Conservation (phyloP, 64 coral and sea anemone species). For the Exaiptasia diaphana region DNA sequence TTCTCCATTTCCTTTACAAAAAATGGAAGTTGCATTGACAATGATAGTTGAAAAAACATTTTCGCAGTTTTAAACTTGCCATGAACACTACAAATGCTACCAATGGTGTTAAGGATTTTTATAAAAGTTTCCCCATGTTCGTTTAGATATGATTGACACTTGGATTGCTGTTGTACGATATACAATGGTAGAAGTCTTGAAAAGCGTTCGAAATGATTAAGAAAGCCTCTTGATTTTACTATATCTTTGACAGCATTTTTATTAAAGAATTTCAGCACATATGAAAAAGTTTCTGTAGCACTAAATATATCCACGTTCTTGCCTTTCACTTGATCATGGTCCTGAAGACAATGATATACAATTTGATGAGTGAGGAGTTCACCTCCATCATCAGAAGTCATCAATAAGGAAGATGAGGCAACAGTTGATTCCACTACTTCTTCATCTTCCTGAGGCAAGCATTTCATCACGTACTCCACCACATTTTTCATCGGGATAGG, state of each 20-base stretch:
- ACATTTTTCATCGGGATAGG: constrained; percentile 24
- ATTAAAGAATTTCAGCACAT: not conserved
- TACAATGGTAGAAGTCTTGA: not conserved
- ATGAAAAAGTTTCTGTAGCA: not conserved
- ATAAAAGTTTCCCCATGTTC: not conserved
- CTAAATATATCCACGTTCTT: not conserved
- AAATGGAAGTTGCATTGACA: not conserved
- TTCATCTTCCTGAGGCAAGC: not conserved
- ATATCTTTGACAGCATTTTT: not conserved
- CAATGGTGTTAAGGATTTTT: not conserved
- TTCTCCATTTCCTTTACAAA: no score
- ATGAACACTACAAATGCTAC: not conserved
- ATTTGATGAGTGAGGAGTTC: not conserved
- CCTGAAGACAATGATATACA: not conserved
- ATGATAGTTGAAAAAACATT: not conserved
- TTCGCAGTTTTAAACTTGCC: not conserved
- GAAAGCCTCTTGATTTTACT: not conserved
- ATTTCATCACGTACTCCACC: constrained; percentile 14
- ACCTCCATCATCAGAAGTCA: not conserved
- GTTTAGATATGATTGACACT: not conserved
- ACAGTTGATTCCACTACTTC: not conserved
- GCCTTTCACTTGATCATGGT: not conserved
- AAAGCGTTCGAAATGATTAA: not conserved
- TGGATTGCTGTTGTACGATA: no score
- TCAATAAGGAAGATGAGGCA: not conserved